These are phyloP conservation scores for Himalopsyche anomala DNA, from an alignment of 2,888 invertebrate genomes.

Conservation along the genomic window DNA sequence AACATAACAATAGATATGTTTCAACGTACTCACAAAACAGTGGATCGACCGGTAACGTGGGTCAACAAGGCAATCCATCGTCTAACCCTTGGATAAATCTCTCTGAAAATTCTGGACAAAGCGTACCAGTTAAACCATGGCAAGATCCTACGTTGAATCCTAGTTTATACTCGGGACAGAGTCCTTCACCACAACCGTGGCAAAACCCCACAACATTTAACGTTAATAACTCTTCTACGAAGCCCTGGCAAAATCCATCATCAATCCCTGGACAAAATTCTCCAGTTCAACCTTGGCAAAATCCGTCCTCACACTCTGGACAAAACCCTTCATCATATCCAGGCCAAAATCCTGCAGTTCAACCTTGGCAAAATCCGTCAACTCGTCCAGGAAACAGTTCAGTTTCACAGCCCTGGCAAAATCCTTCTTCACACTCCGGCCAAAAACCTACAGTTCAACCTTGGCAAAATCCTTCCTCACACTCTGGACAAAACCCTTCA, in stretches of 20 bases:
- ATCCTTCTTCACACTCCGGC: background rate
- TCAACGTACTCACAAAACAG: no score
- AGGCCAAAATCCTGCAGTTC: background rate
- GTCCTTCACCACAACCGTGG: background rate
- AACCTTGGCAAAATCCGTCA: background rate
- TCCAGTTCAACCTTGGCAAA: slow-evolving; percentile 12
- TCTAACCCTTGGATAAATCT: slow-evolving; percentile 4
- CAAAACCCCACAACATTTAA: background rate
- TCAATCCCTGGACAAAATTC: background rate
- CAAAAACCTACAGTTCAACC: background rate
- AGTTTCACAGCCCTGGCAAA: background rate
- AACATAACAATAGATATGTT: background rate
- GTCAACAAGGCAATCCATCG: background rate
- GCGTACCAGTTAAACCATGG: background rate
- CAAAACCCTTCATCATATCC: background rate
- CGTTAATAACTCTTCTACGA: background rate
- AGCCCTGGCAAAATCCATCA: background rate
- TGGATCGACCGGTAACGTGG: no score
- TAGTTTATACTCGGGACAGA: background rate
- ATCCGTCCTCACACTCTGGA: background rate
- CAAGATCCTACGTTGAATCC: background rate
- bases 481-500: background rate
- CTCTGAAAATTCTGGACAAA: background rate
- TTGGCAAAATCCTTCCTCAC: background rate
- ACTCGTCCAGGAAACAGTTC: no score